Evolutionary conservation across 2,888 invertebrate genomes (phyloP), one percentile per base, ranked within the genome.

Genomic region (Andrena bicolor): DNA sequence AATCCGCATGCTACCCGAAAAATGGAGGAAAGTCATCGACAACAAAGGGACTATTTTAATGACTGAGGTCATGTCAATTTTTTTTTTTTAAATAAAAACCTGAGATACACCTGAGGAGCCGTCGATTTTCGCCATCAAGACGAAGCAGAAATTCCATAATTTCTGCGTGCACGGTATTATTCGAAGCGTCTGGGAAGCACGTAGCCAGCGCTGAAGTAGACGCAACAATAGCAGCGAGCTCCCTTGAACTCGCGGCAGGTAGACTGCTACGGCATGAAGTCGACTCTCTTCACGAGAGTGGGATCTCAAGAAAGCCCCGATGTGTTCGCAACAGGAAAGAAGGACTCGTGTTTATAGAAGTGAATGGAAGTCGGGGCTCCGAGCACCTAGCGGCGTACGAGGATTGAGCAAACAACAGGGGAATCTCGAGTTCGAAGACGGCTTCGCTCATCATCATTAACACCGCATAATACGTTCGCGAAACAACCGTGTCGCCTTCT

Each of bases 371-470:
- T 78, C 80, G 64, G 61, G 74, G 63, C 58, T 51, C 65, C 53
- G 81, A 53, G 69, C 26, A 65, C 70, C 41, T 41, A 41, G 41
- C 58, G 73, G 66, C 49, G 56, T 49, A 84, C 75, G 80, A 82
- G 87, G 87, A 84, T 83, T 78, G 84, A 78, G 76, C 80, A 88
- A 89, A 88, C 80, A 88, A 76, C 53, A 63, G 70, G 60, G 70
- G 41, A 78, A 78, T 79, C 85, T 81, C 80, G 66, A 78, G 82
- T 69, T 81, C 86, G 72, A 83, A 80, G 80, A 72, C 74, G 82
- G 80, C 86, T 80, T 80, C 87, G 66, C 84, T 85, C 86, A 78
- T 83, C 89, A 81, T 89, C 89, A 89, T 88, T 89, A 89, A 88
- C 84, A 82, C 86, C 78, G 82, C 82, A 87, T 89, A 87, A 88